Base-by-base conservation (phyloP, 2,797 vertebrate species). In the Prionace glauca region DNA sequence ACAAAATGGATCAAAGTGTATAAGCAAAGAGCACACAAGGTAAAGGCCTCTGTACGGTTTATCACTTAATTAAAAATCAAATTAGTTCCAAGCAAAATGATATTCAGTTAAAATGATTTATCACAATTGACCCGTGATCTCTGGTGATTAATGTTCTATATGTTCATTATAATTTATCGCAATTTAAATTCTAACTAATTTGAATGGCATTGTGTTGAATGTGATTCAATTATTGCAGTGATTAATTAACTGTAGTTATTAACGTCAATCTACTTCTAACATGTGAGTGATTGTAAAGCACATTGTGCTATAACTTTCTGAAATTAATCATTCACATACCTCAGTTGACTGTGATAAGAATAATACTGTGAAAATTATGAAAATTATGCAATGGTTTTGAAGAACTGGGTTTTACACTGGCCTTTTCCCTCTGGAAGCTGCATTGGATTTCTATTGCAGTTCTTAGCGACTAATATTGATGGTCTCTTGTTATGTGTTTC, bases 141-240 rank as follows among this genome's bases (percentile, higher is more conserved):
- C 90, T 92, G 90, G 90, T 92, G 90, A 92, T 92, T 92, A 92
- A 92, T 92, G 65, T 92, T 92, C 90, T 92, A 92, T 92, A 69
- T 41, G 36, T 67, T n/a, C 90, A 67, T 92, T 92, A 69, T 92
- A 67, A 92, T 92, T 36, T 92, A 92, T 92, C 67, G 9, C 62
- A 92, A 67, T 69, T 92, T 92, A 92, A 92, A 92, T 92, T 92
- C 36, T 92, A 92, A 92, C 65, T 92, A 92, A 92, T 69, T 92
- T 92, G 90, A 92, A 92, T 92, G 90, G 18, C 65, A 92, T 92
- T 92, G 65, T 92, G 41, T 69, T 36, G 36, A 92, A 92, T 92
- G 22, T 69, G 65, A 92, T 92, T 69, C 90, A 92, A 92, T 67
- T 69, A 41, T 26, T 91, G 62, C 88, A 65, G n/a, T 69, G 90